phyloP scores from a whole-genome alignment of 2,113 vertebrate species.

The Setophaga petechia region DNA sequence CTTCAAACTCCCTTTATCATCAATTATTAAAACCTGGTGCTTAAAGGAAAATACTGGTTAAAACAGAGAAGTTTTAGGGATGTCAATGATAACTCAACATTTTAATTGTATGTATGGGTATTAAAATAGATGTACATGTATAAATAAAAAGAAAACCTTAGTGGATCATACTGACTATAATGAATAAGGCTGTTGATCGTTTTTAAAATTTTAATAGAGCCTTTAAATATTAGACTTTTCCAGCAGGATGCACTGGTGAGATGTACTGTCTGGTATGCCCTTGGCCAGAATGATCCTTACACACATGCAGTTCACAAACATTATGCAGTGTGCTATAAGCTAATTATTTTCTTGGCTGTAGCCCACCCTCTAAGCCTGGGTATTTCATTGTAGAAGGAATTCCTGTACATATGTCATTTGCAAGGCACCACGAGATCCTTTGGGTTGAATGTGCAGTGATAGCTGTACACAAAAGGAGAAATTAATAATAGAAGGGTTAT shows the following conservation, averaged over 20 bases:
- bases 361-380: not conserved
- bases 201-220: not conserved
- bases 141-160: not conserved
- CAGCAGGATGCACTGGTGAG: not conserved
- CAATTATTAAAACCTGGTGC: not conserved
- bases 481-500: not conserved
- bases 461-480: not conserved
- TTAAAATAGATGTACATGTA: not conserved
- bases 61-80: not conserved
- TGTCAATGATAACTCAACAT: not conserved
- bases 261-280: not conserved
- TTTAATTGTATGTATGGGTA: not conserved
- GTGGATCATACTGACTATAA: not conserved
- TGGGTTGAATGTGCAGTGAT: not conserved
- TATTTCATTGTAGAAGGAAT: constrained; percentile 7
- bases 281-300: constrained; percentile 29
- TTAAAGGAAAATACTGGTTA: not conserved
- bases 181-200: not conserved
- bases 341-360: constrained; percentile 42
- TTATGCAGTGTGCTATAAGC: constrained; percentile 1
- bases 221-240: not conserved
- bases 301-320: not conserved
- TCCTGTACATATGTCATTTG: not conserved
- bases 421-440: not conserved
- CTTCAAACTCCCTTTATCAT: not conserved